Evolutionary conservation across 2,797 vertebrate species (phyloP).

Genomic region (Fistularia tabacaria): DNA sequence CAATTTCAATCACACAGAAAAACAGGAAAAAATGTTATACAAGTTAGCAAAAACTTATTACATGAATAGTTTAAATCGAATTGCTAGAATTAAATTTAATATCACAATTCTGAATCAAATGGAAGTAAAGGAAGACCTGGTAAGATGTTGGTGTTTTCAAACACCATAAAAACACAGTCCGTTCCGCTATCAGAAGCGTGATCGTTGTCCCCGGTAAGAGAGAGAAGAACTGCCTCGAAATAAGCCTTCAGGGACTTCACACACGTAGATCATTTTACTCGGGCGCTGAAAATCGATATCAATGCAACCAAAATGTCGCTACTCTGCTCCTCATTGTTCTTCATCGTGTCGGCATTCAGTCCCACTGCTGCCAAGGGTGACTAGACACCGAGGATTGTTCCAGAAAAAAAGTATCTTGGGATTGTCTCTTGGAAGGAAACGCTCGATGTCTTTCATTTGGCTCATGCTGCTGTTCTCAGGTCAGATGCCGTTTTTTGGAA

Average conservation of each 20-base stretch:
- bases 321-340: conserved; percentile 21
- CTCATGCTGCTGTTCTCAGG: conserved; percentile 65
- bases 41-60: not conserved
- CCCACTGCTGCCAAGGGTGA: conserved; percentile 8
- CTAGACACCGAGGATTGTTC: too few species aligned
- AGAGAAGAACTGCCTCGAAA: conserved; percentile 6
- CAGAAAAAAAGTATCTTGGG: too few species aligned
- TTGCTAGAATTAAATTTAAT: not conserved
- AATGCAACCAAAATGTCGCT: conserved; percentile 48
- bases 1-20: not conserved
- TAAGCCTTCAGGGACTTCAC: conserved; percentile 38
- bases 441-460: conserved; percentile 60
- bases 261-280: conserved; percentile 62
- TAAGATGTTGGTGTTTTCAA: too few species aligned
- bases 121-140: too few species aligned
- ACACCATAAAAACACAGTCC: too few species aligned
- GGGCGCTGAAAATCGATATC: conserved; percentile 70
- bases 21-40: not conserved
- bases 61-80: not conserved
- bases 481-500: conserved; percentile 47
- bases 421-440: not conserved
- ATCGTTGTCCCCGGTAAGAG: conserved; percentile 2
- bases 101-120: too few species aligned
- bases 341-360: conserved; percentile 7
- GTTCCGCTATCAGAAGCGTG: not conserved